Base-by-base conservation (phyloP, 1,140 invertebrate species). In the Pectinophora gossypiella region DNA sequence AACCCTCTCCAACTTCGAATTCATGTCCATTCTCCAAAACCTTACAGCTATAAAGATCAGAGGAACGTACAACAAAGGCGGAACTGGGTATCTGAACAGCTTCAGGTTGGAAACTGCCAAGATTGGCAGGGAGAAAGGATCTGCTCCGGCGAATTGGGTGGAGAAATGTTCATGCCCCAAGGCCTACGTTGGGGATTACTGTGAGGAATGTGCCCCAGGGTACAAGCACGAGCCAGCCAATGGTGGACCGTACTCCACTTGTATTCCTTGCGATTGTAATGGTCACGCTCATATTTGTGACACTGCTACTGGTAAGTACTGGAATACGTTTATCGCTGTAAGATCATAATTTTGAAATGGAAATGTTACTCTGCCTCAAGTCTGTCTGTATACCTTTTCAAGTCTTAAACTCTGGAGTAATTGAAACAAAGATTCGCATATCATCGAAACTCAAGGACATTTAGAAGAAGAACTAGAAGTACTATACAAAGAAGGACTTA, bases 211-310 rank as follows among this genome's bases (percentile, higher is more conserved):
- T 78, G 95, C 95, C 0, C 95, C 97, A 0, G 97, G 97, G 0
- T 99, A 93, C 68, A 92, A 97, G 32, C 96, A 99, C 64, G 94
- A 95, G 59, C 95, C 96, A 0, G 92, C 95, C 0, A 93, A 94
- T 59, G 97, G 97, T 6, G 97, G 97, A 9, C 94, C 96, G 0
- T 98, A 98, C 73, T 95, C 96, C 42, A 91, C 92, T 1, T 99
- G 98, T 82, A 94, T 99, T 16, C 95, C 95, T 38, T 99, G 98
- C 80, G 95, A 98, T 64, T 99, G 98, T 76, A 97, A 99, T 63
- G 93, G 93, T 1, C 98, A 99, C 76, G 97, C 98, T 0, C 95
- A 98, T 51, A 95, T 95, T 64, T 99, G 98, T 88, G 98, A 99
- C 70, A 93, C 96, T 6, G 96, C 98, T 71, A 96, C 96, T 43